Conservation (phyloP, 2,797 vertebrate species). For the Phylloscopus collybita region DNA sequence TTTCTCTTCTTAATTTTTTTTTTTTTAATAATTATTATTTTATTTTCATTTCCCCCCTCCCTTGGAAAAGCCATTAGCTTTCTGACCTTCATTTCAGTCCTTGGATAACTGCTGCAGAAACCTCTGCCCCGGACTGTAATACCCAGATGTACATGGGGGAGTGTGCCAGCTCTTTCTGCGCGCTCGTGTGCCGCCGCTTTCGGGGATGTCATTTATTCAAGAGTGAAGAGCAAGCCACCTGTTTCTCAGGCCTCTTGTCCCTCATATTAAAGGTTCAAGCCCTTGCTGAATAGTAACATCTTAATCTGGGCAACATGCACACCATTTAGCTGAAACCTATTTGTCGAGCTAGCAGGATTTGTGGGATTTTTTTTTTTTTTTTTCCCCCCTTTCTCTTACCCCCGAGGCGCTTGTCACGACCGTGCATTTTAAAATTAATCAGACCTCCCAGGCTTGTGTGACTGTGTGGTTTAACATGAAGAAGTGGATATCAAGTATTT, state of each 20-base stretch:
- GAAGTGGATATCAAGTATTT: slow-evolving; percentile 78
- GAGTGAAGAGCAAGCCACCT: slow-evolving; percentile 78
- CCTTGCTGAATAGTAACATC: slow-evolving; percentile 73
- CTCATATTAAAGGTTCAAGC: slow-evolving; percentile 64
- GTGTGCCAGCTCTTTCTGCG: slow-evolving; percentile 17
- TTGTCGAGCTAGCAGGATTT: slow-evolving; percentile 54
- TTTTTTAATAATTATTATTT: too few species aligned
- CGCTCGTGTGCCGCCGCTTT: slow-evolving; percentile 38
- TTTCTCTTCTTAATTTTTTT: neutral
- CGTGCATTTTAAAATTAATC: slow-evolving; percentile 84
- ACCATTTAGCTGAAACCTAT: slow-evolving; percentile 54
- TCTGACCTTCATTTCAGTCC: neutral
- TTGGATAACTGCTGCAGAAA: slow-evolving; percentile 9
- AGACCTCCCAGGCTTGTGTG: slow-evolving; percentile 73
- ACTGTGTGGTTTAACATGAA: slow-evolving; percentile 74
- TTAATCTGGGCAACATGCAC: slow-evolving; percentile 68
- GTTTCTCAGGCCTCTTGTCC: slow-evolving; percentile 74
- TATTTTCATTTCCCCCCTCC: neutral
- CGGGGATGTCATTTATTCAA: slow-evolving; percentile 62
- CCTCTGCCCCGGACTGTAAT: slow-evolving; percentile 36
- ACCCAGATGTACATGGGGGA: slow-evolving; percentile 35
- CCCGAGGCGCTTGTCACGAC: slow-evolving; percentile 76
- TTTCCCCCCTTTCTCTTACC: slow-evolving; percentile 51
- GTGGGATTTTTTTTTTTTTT: slow-evolving; percentile 1
- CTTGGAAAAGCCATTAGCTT: neutral